These are phyloP conservation scores for Erpobdella octoculata DNA, from an alignment of 2,888 invertebrate genomes.

Conservation along the genomic window DNA sequence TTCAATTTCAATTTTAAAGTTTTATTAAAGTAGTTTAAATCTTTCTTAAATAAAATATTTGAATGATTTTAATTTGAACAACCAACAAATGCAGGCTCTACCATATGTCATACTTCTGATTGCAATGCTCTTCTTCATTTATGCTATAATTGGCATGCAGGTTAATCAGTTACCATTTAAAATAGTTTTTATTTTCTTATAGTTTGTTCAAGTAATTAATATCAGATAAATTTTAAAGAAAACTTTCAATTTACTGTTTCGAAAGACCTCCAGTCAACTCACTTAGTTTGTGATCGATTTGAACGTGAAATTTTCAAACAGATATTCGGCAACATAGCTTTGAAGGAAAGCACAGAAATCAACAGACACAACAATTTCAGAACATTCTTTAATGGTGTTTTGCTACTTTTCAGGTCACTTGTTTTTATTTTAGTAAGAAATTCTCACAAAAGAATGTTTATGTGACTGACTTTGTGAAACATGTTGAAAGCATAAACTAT, in stretches of 20 bases:
- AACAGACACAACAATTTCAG: constrained; percentile 99
- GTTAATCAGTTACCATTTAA: constrained; percentile 41
- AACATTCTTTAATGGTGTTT: constrained; percentile 95
- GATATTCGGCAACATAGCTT: constrained; percentile 98
- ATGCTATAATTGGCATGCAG: constrained; percentile 98
- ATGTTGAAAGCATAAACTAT: not conserved
- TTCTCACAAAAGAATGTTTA: not conserved
- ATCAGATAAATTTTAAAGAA: not conserved
- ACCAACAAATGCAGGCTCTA: constrained; percentile 66
- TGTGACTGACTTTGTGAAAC: not conserved
- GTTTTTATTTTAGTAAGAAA: not conserved
- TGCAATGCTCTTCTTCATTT: constrained; percentile 99
- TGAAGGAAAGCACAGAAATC: constrained; percentile 82
- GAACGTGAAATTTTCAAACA: constrained; percentile 48
- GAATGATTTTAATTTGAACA: not conserved
- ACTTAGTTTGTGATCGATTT: too few relatives aligned
- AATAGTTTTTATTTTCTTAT: not conserved
- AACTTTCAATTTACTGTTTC: not conserved
- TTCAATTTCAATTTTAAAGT: not conserved
- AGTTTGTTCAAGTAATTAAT: not conserved
- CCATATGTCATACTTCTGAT: constrained; percentile 99
- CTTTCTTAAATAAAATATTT: not conserved
- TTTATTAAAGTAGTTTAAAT: not conserved
- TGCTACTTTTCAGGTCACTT: constrained; percentile 86
- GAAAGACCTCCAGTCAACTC: not conserved